Conservation (phyloP, 2,888 invertebrate species). For the Heliconius sara region DNA sequence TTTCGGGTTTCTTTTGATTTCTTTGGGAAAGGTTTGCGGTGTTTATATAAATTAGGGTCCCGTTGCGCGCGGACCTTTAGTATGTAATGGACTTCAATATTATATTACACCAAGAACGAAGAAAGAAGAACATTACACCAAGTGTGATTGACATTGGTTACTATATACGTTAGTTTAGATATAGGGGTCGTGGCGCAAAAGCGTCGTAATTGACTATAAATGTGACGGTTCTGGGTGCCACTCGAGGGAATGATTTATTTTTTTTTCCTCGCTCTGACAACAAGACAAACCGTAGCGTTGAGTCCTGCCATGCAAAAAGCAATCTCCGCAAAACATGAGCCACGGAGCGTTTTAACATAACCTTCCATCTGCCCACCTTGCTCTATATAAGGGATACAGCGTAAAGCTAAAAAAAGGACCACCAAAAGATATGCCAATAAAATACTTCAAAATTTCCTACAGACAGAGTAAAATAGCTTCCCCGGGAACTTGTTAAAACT, state of each 20-base stretch:
- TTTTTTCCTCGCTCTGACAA: no score
- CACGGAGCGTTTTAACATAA: no score
- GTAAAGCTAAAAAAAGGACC: background rate
- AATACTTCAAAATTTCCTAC: slow-evolving; percentile 21
- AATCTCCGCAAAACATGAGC: no score
- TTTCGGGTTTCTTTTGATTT: slow-evolving; percentile 30
- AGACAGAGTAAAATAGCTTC: slow-evolving; percentile 26
- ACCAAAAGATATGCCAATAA: slow-evolving; percentile 16
- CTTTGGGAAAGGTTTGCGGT: slow-evolving; percentile 24
- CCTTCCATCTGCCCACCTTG: no score
- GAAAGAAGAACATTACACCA: slow-evolving; percentile 5
- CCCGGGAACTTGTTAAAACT: slow-evolving; percentile 34
- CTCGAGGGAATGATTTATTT: no score
- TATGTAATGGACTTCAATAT: slow-evolving; percentile 12
- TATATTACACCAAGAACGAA: no score
- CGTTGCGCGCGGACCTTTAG: slow-evolving; percentile 2
- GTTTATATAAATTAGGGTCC: slow-evolving; percentile 17
- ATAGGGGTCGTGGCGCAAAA: no score
- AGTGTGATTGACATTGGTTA: background rate
- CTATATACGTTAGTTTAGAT: background rate
- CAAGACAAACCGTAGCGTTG: no score
- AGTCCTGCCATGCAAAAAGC: no score
- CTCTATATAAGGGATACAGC: no score
- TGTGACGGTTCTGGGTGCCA: background rate
- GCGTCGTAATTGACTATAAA: background rate